Conservation (phyloP, 1,140 invertebrate genomes). For the Dendroctonus ponderosae region DNA sequence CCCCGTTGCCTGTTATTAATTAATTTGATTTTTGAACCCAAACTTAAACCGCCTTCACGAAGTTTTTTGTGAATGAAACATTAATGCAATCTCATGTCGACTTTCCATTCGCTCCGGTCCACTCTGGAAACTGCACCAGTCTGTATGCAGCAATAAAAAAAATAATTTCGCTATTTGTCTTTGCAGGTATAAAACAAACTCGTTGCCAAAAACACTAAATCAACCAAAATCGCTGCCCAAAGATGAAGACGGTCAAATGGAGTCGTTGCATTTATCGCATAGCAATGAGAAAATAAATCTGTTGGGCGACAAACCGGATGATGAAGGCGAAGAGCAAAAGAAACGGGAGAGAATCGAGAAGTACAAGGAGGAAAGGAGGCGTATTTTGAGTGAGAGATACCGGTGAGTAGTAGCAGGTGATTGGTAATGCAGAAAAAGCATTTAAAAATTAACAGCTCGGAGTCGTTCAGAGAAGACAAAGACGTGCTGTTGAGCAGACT, state of each 20-base stretch:
- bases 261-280: conserved; percentile 42
- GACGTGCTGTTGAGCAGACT: conserved; percentile 48
- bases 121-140: no score
- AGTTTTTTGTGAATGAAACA: no score
- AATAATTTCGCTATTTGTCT: not conserved
- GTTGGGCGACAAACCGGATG: conserved; percentile 39
- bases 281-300: conserved; percentile 40
- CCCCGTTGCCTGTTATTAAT: no score
- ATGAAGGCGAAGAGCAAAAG: conserved; percentile 45
- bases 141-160: no score
- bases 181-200: conserved; percentile 42
- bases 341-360: conserved; percentile 81
- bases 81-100: no score
- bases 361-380: conserved; percentile 88
- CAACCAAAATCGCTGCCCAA: conserved; percentile 57
- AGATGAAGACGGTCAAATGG: conserved; percentile 46
- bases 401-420: conserved; percentile 28
- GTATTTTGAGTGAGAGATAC: conserved; percentile 76
- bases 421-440: conserved; percentile 1
- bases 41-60: no score
- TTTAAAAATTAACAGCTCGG: conserved; percentile 58
- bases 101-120: no score
- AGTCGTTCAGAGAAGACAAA: conserved; percentile 70
- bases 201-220: conserved; percentile 54
- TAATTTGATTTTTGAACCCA: no score